Evolutionary conservation across 2,797 vertebrate genomes (phyloP), one percentile per base, ranked within the genome.

Genomic region (Loriculus beryllinus): DNA sequence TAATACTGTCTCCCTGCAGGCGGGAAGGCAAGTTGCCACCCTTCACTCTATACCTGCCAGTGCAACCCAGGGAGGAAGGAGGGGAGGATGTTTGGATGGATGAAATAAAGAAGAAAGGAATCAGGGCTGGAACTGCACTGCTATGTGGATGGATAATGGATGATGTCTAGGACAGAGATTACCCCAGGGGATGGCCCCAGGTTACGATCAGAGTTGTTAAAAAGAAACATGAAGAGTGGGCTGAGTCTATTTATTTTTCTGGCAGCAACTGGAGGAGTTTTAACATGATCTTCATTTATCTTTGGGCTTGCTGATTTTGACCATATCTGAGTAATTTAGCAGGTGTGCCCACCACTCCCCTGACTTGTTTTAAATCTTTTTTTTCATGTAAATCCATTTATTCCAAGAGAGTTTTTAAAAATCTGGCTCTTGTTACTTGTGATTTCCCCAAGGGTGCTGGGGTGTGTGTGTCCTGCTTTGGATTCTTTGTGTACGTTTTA

Each of bases 1-100:
- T 86, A 35, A 82, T 92, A 77, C 54, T 85, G 33, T 68, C 37
- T 86, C 86, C 60, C 88, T 92, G 75, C 48, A 82, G 83, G 79
- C 4, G 1, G 82, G 67, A 80, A 64, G 47, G 37, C 57, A 83
- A 33, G 33, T 87, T 89, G 51, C 48, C 57, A 74, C 71, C 42
- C 62, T 93, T 40, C 67, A n/a, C 83, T 68, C 29, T 75, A 3
- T 59, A 82, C 22, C 45, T 85, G 62, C 49, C 69, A 64, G 2
- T 22, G 63, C 54, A 87, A 19, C 26, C 29, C 68, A 31, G 60
- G 25, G 16, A 79, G 70, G 35, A 88, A 84, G 56, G 59, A 84
- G 52, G 14, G 42, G 19, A 76, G 22, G 23, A 11, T 74, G 22
- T 69, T 29, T 81, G 76, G 17, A 20, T 74, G 51, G n/a, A 17